A percentile compares a stretch with the other conserved stretches of the same genome.
Conservation (phyloP, 2,797 vertebrate genomes). For the Darevskia mixta region DNA sequence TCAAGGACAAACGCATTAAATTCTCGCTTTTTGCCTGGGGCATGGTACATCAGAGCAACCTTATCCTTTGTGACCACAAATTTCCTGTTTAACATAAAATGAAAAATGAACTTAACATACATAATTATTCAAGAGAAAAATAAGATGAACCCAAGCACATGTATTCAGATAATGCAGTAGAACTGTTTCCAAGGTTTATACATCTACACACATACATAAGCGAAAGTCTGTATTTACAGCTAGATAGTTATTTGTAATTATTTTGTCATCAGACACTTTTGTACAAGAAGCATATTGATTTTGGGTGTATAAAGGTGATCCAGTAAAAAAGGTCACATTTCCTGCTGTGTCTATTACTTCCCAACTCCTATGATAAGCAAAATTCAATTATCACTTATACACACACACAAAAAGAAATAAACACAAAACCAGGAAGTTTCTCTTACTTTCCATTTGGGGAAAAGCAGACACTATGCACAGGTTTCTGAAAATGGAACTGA, state of each 20-base stretch:
- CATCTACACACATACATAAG: too few relatives aligned
- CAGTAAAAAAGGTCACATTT: not conserved
- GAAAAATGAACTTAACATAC: not conserved
- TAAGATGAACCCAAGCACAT: not conserved
- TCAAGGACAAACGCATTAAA: slow-evolving; percentile 96
- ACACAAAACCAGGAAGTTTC: not conserved
- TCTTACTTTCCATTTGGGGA: slow-evolving; percentile 93
- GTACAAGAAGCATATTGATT: not conserved
- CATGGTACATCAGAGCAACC: slow-evolving; percentile 92
- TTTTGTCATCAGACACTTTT: not conserved
- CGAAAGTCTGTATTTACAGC: accelerated
- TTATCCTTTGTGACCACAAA: slow-evolving; percentile 95
- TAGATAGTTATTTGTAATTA: not conserved
- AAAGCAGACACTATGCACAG: slow-evolving; percentile 90
- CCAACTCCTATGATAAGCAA: not conserved
- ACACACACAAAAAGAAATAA: not conserved
- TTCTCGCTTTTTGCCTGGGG: slow-evolving; percentile 90
- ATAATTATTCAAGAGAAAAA: not conserved
- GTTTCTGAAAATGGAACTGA: slow-evolving; percentile 93
- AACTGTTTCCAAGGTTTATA: accelerated
- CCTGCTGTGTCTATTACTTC: not conserved
- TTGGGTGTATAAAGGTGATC: not conserved
- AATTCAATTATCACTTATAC: not conserved
- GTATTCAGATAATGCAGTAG: not conserved
- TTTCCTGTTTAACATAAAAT: slow-evolving; percentile 77